These are phyloP conservation scores for Alsophila aescularia DNA, from an alignment of 2,888 invertebrate genomes.

Conservation along the genomic window DNA sequence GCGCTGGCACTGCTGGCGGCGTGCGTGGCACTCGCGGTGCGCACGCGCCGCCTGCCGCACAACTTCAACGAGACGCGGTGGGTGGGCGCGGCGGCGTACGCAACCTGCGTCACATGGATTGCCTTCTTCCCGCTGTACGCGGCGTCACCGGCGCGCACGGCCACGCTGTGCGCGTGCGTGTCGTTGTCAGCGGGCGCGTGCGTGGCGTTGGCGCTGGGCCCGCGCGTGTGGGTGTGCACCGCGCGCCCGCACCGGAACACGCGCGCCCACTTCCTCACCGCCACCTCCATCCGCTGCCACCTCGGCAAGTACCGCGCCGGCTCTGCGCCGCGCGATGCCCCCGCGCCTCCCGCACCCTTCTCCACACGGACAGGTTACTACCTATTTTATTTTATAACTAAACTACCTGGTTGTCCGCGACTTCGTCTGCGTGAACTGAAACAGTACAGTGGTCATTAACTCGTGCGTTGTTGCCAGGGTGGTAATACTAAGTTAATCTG, in stretches of 20 bases:
- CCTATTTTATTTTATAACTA: not conserved
- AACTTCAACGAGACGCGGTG: slow-evolving; percentile 92
- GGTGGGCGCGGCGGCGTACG: slow-evolving; percentile 93
- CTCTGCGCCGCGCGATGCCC: slow-evolving; percentile 24
- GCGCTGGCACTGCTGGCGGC: slow-evolving; percentile 88
- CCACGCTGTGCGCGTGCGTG: slow-evolving; percentile 86
- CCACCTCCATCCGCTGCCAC: slow-evolving; percentile 89
- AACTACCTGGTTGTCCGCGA: too few species aligned
- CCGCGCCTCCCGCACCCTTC: slow-evolving; percentile 5
- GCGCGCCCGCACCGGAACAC: slow-evolving; percentile 91
- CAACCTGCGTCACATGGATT: slow-evolving; percentile 90
- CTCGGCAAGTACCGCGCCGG: slow-evolving; percentile 72
- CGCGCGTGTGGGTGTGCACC: slow-evolving; percentile 89
- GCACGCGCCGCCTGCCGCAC: slow-evolving; percentile 91
- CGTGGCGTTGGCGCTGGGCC: slow-evolving; percentile 89
- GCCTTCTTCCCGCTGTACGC: slow-evolving; percentile 90
- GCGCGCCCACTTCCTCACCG: slow-evolving; percentile 89
- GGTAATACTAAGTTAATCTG: too few species aligned
- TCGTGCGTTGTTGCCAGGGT: too few species aligned
- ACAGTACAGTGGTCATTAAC: too few species aligned
- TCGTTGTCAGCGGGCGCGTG: slow-evolving; percentile 90
- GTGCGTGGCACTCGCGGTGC: slow-evolving; percentile 91
- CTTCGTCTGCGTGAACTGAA: too few species aligned
- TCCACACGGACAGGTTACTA: too few species aligned
- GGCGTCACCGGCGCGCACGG: slow-evolving; percentile 54